Conservation (phyloP, 2,888 invertebrate genomes). For the Hyalella azteca region DNA sequence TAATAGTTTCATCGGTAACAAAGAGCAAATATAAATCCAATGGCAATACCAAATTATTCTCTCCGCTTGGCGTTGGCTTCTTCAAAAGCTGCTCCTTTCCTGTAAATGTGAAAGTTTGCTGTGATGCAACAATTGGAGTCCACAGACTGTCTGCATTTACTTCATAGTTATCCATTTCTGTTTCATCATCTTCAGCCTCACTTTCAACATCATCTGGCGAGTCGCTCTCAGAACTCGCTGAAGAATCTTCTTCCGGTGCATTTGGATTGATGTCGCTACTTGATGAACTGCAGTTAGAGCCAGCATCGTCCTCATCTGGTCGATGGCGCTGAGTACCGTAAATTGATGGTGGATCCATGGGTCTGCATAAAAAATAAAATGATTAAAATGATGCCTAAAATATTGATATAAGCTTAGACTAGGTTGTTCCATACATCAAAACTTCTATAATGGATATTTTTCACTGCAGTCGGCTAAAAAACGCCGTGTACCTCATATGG, state of each 20-base stretch:
- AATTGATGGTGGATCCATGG: conserved; percentile 21
- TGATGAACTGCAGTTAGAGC: conserved; percentile 8
- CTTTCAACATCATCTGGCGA: neutral
- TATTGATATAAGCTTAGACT: neutral
- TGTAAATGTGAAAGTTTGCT: conserved; percentile 2
- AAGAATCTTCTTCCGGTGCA: conserved; percentile 17
- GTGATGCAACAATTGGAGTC: too few species aligned
- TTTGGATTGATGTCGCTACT: neutral
- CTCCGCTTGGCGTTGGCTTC: conserved; percentile 10
- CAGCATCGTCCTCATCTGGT: conserved; percentile 2
- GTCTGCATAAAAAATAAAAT: neutral
- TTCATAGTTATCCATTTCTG: neutral
- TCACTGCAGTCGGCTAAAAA: neutral
- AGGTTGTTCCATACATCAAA: neutral
- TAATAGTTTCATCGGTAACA: conserved; percentile 8
- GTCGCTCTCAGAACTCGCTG: neutral
- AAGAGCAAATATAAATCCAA: conserved; percentile 17
- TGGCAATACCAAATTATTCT: too few species aligned
- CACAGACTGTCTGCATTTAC: too few species aligned
- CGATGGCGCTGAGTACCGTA: conserved; percentile 12
- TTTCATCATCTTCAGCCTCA: neutral
- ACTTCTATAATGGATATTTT: neutral
- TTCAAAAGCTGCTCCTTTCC: conserved; percentile 3
- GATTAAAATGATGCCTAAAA: neutral
- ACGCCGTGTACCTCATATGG: conserved; percentile 17